Base-by-base conservation (phyloP, 1,140 invertebrate species). In the Thrips palmi region DNA sequence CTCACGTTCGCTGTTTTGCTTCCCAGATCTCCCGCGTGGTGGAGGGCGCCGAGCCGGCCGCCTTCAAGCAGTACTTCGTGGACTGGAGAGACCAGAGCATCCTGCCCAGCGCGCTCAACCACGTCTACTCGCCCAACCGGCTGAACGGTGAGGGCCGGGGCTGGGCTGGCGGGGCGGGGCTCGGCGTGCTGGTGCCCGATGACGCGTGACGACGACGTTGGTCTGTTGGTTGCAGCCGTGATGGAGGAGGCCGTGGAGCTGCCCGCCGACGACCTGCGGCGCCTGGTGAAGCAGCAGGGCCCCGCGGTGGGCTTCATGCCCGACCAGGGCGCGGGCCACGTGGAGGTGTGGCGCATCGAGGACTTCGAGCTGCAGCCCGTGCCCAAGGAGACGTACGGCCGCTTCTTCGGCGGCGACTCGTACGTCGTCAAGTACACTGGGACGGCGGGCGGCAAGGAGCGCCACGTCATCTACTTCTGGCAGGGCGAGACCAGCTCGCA, bases 371-470 rank as follows among this genome's bases (percentile, higher is more conserved):
- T 74, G 31, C 63, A 62, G 17, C 65, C 65, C 21, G 52, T 77
- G 6, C 53, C 63, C 22, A 57, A 62, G 22, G 55, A 63, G 27
- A 63, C 64, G 30, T 59, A 72, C 45, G 71, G 75, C 20, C 63
- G 71, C 22, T 71, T 86, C 47, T 80, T 75, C 53, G 76, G 77
- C 39, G 75, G 77, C 19, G 80, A 82, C 41, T 75, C 75, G 0
- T 87, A 86, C 41, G 68, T 85, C 4, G 58, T 85, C 17, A 67
- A 70, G 44, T 86, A 86, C 50, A 67, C 68, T 19, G 80, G 75
- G 43, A 54, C 61, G 6, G 55, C 65, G 10, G 59, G 63, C 2
- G 57, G 56, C 2, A 52, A 63, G 2, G 55, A 64, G 39, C 54
- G 60, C 8, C 62, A 64, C 44, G 67, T 85, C 28, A 57, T 84